Base-by-base conservation (phyloP, 2,113 vertebrate species). In the Amphiprion ocellaris region DNA sequence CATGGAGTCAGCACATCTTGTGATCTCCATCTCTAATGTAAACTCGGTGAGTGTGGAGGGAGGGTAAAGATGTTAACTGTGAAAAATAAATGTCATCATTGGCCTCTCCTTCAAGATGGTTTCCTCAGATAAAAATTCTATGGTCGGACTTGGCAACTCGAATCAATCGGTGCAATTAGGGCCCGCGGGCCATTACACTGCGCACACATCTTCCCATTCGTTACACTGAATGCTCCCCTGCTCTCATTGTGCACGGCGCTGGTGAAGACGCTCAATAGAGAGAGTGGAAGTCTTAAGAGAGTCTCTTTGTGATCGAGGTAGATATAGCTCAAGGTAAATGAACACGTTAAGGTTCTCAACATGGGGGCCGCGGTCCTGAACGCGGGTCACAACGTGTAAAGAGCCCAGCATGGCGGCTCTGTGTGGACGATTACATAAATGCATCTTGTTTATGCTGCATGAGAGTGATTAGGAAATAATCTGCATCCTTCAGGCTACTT, bases 71-170 rank as follows among this genome's bases (percentile, higher is more conserved):
- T 76, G 90, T 93, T 90, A 92, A 91, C 88, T 86, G 87, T 91
- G 92, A 90, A 91, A 82, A 92, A 91, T 89, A 91, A 92, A 93
- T 88, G 87, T 87, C 92, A 92, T 93, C 90, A 85, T 89, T 63
- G 85, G 83, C 74, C 81, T 82, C 82, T 84, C 78, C 84, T 85
- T 83, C 68, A 71, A 86, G 87, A 93, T 84, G 52, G 78, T 64
- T 71, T 58, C 84, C 70, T 69, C 56, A 73, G 89, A 93, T 92
- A 90, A 89, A 79, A 88, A 89, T 80, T 86, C 87, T 82, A 87
- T 72, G 88, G 81, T 85, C 82, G 3, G 61, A 87, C 65, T 80
- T 81, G 33, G 75, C 81, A 69, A 79, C 83, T 87, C 74, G n/a
- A 93, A 89, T 92, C 90, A 92, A 92, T 91, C 81, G 79, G 74